These are phyloP conservation scores for Saguinus midas DNA, from an alignment of 2,113 vertebrate genomes.

Conservation along the genomic window DNA sequence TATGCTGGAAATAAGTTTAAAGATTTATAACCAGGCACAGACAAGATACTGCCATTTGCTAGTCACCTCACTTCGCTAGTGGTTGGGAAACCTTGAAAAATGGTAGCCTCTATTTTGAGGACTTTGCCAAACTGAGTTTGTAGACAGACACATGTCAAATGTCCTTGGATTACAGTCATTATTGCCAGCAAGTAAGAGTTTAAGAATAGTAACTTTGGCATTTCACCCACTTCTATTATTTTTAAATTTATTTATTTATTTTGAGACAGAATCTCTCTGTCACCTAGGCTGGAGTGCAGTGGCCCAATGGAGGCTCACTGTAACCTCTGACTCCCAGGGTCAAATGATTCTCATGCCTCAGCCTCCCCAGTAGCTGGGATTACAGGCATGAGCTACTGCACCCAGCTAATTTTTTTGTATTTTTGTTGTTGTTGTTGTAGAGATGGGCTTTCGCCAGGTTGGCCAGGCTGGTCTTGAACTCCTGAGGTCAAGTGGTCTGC, in stretches of 20 bases:
- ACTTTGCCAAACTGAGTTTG: background rate
- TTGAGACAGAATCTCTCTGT: background rate
- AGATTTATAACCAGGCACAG: background rate
- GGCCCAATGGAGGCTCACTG: background rate
- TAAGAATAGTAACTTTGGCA: background rate
- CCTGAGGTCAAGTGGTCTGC: background rate
- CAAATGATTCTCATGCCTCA: background rate
- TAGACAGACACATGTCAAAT: background rate
- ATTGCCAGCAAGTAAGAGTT: background rate
- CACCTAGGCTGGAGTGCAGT: background rate
- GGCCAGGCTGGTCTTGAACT: background rate
- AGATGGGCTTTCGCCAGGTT: background rate
- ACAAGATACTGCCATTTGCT: background rate
- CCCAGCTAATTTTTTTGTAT: background rate
- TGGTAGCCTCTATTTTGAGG: slow-evolving; percentile 24
- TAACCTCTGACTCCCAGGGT: background rate
- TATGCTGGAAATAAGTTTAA: background rate
- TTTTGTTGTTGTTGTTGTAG: background rate
- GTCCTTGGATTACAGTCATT: background rate
- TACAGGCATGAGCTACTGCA: background rate
- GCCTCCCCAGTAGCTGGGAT: background rate
- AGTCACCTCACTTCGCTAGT: background rate
- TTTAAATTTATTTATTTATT: background rate
- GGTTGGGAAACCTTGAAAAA: slow-evolving; percentile 11
- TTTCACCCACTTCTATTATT: background rate